These are phyloP conservation scores for Semotilus atromaculatus DNA, from an alignment of 2,797 vertebrate species.

Conservation along the genomic window DNA sequence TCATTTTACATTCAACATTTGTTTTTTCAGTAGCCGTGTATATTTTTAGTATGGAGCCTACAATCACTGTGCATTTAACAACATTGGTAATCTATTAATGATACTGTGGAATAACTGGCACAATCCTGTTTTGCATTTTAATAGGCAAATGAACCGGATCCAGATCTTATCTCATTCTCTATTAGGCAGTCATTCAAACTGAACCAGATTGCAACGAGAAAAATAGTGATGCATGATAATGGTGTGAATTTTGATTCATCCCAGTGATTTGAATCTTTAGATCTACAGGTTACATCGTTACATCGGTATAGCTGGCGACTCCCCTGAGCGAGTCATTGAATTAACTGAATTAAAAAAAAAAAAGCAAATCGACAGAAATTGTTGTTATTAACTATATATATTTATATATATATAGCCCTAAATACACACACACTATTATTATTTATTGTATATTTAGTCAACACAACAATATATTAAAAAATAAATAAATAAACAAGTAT, in stretches of 20 bases:
- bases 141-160: conserved; percentile 10
- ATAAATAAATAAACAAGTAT: not conserved
- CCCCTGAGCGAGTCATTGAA: not conserved
- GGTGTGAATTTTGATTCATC: not conserved
- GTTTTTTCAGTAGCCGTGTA: not conserved
- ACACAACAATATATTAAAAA: not conserved
- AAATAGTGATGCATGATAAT: not conserved
- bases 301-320: not conserved
- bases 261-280: not conserved
- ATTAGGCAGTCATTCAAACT: not conserved
- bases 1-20: conserved; percentile 23
- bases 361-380: too few relatives aligned
- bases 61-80: conserved; percentile 13
- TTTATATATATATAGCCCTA: not conserved
- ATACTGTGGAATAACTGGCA: not conserved
- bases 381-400: too few relatives aligned
- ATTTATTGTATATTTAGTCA: not conserved
- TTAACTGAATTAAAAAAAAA: too few relatives aligned
- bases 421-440: too few relatives aligned
- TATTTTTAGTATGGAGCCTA: conserved; percentile 2
- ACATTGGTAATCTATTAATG: not conserved
- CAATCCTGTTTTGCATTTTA: conserved; percentile 30
- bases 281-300: not conserved
- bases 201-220: not conserved
- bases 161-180: conserved; percentile 11